Conservation (phyloP, 1,140 invertebrate genomes). For the Drosophila prosaltans region DNA sequence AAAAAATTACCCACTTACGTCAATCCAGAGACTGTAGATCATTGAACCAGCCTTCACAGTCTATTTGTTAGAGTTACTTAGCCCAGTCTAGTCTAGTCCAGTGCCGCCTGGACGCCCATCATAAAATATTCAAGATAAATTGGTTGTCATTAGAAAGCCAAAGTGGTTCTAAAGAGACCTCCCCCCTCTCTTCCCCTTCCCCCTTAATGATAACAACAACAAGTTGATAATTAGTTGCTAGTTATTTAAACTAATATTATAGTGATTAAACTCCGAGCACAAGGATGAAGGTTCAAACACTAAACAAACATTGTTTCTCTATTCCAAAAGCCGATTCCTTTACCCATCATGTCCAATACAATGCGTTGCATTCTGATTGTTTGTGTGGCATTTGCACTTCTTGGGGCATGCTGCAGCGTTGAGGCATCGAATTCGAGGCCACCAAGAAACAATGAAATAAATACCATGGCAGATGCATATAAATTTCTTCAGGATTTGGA, state of each 20-base stretch:
- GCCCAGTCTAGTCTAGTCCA: not conserved
- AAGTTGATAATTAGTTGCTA: conserved; percentile 3
- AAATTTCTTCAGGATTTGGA: conserved; percentile 81
- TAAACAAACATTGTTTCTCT: not conserved
- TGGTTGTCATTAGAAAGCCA: conserved; percentile 37
- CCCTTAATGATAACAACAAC: not conserved
- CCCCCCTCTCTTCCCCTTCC: too few relatives aligned
- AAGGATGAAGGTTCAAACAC: conserved; percentile 1
- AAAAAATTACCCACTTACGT: conserved; percentile 25
- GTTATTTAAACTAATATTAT: conserved; percentile 30
- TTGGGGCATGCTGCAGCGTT: conserved; percentile 54
- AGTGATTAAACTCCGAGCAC: not conserved
- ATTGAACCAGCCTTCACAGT: conserved; percentile 27
- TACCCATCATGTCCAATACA: conserved; percentile 55
- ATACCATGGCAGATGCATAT: conserved; percentile 77
- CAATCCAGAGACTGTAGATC: conserved; percentile 33
- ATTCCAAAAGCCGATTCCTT: not conserved
- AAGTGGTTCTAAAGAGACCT: conserved; percentile 35
- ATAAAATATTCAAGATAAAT: conserved; percentile 38
- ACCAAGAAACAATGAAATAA: conserved; percentile 77
- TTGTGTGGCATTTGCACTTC: conserved; percentile 55
- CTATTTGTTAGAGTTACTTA: conserved; percentile 27
- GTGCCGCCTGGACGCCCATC: not conserved
- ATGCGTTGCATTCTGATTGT: conserved; percentile 66
- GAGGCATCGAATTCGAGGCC: conserved; percentile 70